Conservation (phyloP, 2,888 invertebrate species). For the Reticulitermes lucifugus region DNA sequence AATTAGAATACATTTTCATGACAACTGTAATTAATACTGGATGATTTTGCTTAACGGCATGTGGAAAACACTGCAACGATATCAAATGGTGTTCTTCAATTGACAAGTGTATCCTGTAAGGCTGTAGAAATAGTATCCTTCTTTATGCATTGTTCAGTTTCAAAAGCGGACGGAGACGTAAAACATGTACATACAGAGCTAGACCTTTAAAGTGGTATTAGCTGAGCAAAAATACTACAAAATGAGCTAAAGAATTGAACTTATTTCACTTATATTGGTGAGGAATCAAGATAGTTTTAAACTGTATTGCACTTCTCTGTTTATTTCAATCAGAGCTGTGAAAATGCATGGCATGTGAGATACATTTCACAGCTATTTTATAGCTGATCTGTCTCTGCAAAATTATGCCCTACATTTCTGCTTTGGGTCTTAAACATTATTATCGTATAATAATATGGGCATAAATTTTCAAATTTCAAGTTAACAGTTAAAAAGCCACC, state of each 20-base stretch:
- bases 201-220: neutral
- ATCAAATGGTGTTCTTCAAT: neutral
- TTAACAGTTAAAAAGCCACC: no score
- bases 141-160: neutral
- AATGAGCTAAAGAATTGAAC: neutral
- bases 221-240: neutral
- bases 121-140: neutral
- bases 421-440: no score
- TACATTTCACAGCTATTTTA: no score
- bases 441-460: no score
- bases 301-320: neutral
- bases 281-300: neutral
- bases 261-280: neutral
- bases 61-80: neutral
- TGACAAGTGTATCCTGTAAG: neutral
- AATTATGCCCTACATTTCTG: no score
- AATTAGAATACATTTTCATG: neutral
- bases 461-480: no score
- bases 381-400: no score
- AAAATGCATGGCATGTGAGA: neutral
- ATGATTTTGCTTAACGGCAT: constrained; percentile 2
- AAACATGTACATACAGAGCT: neutral
- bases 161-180: constrained; percentile 2
- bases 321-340: neutral
- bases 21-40: constrained; percentile 1